A percentile compares a stretch with the other conserved stretches of the same genome.
Evolutionary conservation across 1,140 invertebrate genomes (phyloP).

Genomic region (Alviniconcha marisindica): DNA sequence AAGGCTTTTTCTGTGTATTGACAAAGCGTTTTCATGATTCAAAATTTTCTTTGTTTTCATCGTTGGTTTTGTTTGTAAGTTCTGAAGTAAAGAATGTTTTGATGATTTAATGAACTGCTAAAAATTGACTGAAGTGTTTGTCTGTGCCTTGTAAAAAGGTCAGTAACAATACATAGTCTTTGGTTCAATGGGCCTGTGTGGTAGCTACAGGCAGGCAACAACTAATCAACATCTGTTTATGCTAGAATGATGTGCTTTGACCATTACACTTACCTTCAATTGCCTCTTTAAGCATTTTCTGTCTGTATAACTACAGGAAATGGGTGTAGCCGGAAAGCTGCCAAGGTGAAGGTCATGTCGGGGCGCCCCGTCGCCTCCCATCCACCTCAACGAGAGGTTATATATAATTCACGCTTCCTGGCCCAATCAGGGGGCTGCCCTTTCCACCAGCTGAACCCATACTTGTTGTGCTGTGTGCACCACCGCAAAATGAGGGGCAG

Average conservation of each 20-base stretch:
- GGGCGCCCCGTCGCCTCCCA: slow-evolving; percentile 26
- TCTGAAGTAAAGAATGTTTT: not conserved
- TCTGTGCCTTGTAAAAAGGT: too few species aligned
- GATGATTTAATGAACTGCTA: too few species aligned
- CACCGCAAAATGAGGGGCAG: too few species aligned
- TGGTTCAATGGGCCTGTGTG: not conserved
- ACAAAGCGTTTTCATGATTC: too few species aligned
- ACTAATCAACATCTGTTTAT: too few species aligned
- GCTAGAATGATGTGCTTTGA: too few species aligned
- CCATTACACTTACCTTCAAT: too few species aligned
- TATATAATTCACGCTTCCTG: slow-evolving; percentile 31
- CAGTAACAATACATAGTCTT: too few species aligned
- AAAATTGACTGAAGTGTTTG: too few species aligned
- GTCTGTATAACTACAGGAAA: slow-evolving; percentile 37
- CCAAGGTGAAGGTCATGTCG: slow-evolving; percentile 37
- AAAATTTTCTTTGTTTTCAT: not conserved
- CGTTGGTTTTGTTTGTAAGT: not conserved
- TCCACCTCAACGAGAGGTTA: slow-evolving; percentile 36
- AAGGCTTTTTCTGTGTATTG: too few species aligned
- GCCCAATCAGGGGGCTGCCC: not conserved
- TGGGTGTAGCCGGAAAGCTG: slow-evolving; percentile 34
- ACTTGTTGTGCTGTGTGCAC: too few species aligned
- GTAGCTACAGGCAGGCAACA: too few species aligned
- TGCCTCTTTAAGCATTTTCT: slow-evolving; percentile 29
- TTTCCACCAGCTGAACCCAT: not conserved